A percentile compares a stretch with the other conserved stretches of the same genome.
Conservation (phyloP, 2,797 vertebrate species). For the Melopsittacus undulatus region DNA sequence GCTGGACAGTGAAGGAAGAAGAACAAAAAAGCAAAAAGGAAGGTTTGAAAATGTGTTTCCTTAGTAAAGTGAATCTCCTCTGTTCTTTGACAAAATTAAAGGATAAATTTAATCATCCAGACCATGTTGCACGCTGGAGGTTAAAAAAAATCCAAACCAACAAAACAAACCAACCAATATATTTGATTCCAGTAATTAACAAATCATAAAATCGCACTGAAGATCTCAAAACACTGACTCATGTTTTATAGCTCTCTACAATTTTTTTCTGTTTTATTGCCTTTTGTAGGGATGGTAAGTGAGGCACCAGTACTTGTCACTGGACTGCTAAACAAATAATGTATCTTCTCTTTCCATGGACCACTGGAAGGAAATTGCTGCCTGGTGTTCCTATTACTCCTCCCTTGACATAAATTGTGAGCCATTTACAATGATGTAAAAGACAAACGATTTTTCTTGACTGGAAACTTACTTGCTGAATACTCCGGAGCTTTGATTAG, state of each 20-base stretch:
- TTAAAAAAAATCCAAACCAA: background rate
- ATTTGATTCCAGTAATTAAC: background rate
- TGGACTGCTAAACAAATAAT: conserved; percentile 16
- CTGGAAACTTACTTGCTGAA: conserved; percentile 68
- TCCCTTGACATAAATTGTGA: conserved; percentile 50
- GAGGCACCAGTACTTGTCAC: background rate
- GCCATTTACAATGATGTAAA: conserved; percentile 34
- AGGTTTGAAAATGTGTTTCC: background rate
- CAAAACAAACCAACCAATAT: background rate
- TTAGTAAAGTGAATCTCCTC: background rate
- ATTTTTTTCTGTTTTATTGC: background rate
- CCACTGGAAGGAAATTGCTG: conserved; percentile 40
- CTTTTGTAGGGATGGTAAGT: background rate
- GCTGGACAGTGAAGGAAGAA: background rate
- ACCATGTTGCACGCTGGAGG: background rate
- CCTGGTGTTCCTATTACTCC: conserved; percentile 21
- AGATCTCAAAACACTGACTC: background rate
- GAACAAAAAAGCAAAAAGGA: background rate
- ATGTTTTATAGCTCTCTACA: background rate
- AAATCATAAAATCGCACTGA: background rate
- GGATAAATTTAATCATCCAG: background rate
- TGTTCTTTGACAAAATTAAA: background rate
- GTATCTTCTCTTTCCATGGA: conserved; percentile 4
- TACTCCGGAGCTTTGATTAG: conserved; percentile 73
- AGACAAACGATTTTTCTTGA: conserved; percentile 13